Percentiles rank a stretch among this genome's conserved stretches.
These are phyloP conservation scores for Proisotoma minuta DNA, from an alignment of 2,888 invertebrate genomes.

Conservation along the genomic window DNA sequence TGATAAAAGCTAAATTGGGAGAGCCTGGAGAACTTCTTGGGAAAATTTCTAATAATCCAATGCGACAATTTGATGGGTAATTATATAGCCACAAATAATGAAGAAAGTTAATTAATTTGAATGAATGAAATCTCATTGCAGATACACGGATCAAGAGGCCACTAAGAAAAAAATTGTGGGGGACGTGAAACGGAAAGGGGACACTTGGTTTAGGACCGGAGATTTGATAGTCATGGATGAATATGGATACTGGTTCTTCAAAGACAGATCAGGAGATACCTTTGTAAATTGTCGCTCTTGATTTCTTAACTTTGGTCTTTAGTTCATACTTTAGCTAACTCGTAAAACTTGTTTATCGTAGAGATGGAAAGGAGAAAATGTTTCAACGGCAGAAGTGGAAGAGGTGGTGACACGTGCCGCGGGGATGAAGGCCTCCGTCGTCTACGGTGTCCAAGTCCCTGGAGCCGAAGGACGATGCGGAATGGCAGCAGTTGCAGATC, in stretches of 20 bases:
- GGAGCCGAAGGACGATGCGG: constrained; percentile 81
- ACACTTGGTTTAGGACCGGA: constrained; percentile 85
- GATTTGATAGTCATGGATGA: not conserved
- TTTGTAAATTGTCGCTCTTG: no score
- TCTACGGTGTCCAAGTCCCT: constrained; percentile 87
- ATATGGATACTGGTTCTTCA: not conserved
- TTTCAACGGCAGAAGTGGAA: constrained; percentile 95
- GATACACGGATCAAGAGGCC: constrained; percentile 71
- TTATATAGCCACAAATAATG: no score
- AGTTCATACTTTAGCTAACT: no score
- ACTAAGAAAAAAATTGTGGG: constrained; percentile 85
- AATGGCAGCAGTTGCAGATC: constrained; percentile 84
- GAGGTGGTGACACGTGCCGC: constrained; percentile 77
- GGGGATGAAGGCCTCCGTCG: constrained; percentile 79
- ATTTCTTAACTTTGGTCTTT: no score
- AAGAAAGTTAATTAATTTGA: not conserved
- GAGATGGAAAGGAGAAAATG: constrained; percentile 77
- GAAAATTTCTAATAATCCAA: constrained; percentile 84
- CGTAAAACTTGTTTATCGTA: no score
- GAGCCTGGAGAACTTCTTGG: constrained; percentile 96
- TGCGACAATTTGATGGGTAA: constrained; percentile 88
- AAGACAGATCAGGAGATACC: not conserved
- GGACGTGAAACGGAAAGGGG: constrained; percentile 84
- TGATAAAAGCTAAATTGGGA: constrained; percentile 57
- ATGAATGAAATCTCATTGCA: no score